Evolutionary conservation across 2,797 vertebrate genomes (phyloP).

Genomic region (Holocentrus rufus): DNA sequence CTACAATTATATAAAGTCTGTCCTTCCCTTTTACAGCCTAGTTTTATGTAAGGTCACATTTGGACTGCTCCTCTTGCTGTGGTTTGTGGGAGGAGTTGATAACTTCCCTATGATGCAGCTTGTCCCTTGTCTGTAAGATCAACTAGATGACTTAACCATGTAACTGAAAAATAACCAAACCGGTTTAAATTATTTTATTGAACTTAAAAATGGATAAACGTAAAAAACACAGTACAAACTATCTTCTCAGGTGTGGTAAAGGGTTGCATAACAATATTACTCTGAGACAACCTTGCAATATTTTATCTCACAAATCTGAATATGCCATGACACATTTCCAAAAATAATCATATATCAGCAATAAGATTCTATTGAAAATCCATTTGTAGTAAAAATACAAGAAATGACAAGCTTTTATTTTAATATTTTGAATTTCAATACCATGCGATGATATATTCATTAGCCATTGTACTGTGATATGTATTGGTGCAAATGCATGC

Average conservation of each 20-base stretch:
- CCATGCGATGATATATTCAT: conserved; percentile 72
- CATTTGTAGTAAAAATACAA: conserved; percentile 59
- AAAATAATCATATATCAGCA: conserved; percentile 36
- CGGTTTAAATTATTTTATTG: conserved; percentile 80
- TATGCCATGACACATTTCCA: conserved; percentile 26
- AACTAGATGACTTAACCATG: too few relatives aligned
- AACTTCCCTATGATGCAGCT: neutral
- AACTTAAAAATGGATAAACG: conserved; percentile 59
- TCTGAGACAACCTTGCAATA: conserved; percentile 26
- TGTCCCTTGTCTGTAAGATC: neutral
- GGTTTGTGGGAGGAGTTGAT: too few relatives aligned
- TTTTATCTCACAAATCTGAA: conserved; percentile 27
- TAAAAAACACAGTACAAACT: conserved; percentile 54
- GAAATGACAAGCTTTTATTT: conserved; percentile 47
- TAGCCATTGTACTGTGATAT: conserved; percentile 59
- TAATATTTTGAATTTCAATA: conserved; percentile 68
- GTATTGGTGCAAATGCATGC: conserved; percentile 67
- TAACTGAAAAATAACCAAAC: conserved; percentile 6
- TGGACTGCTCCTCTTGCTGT: too few relatives aligned
- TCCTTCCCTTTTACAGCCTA: too few relatives aligned
- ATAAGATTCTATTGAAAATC: conserved; percentile 50
- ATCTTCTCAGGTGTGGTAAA: conserved; percentile 40
- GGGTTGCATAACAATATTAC: conserved; percentile 52
- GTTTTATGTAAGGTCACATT: too few relatives aligned
- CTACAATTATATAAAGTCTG: too few relatives aligned